A percentile compares a stretch with the other conserved stretches of the same genome.
Conservation (phyloP, 2,888 invertebrate genomes). For the Hofmannophila pseudospretella region DNA sequence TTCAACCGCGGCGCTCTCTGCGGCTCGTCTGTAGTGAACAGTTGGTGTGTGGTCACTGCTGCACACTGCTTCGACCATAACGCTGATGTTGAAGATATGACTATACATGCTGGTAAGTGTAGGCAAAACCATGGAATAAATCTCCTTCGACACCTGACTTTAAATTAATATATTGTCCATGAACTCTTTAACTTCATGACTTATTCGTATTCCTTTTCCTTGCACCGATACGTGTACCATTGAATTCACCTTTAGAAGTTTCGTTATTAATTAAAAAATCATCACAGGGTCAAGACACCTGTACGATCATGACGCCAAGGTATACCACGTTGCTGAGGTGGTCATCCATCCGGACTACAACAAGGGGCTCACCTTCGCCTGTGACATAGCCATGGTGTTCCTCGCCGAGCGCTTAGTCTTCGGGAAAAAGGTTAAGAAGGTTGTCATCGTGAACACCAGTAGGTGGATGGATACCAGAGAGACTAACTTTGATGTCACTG, state of each 20-base stretch:
- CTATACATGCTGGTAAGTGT: constrained; percentile 47
- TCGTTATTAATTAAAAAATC: too few species aligned
- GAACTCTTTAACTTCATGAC: too few species aligned
- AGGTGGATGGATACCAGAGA: constrained; percentile 43
- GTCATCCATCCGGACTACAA: constrained; percentile 43
- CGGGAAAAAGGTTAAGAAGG: constrained; percentile 31
- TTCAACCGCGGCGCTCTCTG: constrained; percentile 47
- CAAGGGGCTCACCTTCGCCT: constrained; percentile 33
- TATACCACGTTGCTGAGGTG: constrained; percentile 25
- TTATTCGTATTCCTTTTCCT: too few species aligned
- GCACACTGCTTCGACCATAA: constrained; percentile 53
- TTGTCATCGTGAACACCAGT: constrained; percentile 29
- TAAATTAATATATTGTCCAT: too few species aligned
- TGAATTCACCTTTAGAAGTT: too few species aligned
- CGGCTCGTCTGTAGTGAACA: constrained; percentile 47
- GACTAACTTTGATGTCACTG: constrained; percentile 36
- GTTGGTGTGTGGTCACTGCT: constrained; percentile 47
- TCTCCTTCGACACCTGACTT: too few species aligned
- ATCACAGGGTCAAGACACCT: constrained; percentile 40
- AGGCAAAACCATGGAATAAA: too few species aligned
- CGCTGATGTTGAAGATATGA: constrained; percentile 33
- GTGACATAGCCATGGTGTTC: constrained; percentile 52
- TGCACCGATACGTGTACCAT: too few species aligned
- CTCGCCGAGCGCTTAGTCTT: constrained; percentile 31
- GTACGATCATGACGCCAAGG: constrained; percentile 33